Conservation (phyloP, 2,797 vertebrate genomes). For the Acipenser transmontanus region DNA sequence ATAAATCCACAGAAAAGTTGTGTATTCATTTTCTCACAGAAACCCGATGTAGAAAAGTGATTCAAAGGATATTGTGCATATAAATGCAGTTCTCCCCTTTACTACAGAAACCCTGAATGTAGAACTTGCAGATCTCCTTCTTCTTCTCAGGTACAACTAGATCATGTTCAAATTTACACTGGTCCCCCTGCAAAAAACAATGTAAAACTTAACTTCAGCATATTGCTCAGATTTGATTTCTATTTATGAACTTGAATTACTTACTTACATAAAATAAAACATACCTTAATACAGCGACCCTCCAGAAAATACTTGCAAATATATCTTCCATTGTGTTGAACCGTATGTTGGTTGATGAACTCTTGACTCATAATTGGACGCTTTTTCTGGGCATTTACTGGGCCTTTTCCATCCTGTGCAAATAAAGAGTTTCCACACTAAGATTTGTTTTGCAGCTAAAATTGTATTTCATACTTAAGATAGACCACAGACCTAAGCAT, state of each 20-base stretch:
- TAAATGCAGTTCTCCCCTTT: conserved; percentile 82
- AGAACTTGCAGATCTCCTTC: conserved; percentile 84
- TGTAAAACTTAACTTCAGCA: background rate
- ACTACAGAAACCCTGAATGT: conserved; percentile 74
- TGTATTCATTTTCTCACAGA: too few relatives aligned
- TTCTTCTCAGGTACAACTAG: conserved; percentile 58
- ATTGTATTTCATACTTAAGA: too few relatives aligned
- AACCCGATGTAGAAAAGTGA: background rate
- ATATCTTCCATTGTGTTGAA: conserved; percentile 73
- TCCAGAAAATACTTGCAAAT: conserved; percentile 81
- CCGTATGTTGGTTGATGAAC: conserved; percentile 76
- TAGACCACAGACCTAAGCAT: too few relatives aligned
- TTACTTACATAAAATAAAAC: background rate
- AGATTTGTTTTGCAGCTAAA: too few relatives aligned
- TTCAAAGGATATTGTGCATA: conserved; percentile 96
- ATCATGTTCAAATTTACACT: conserved; percentile 83
- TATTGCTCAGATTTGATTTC: background rate
- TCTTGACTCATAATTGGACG: conserved; percentile 76
- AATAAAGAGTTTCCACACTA: too few relatives aligned
- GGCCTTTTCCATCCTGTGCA: conserved; percentile 51
- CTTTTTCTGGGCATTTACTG: conserved; percentile 36
- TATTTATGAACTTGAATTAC: background rate
- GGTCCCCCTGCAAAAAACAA: conserved; percentile 58
- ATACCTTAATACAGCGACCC: conserved; percentile 81
- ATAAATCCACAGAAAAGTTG: background rate